These are phyloP conservation scores for Amiota mariae DNA, from an alignment of 2,888 invertebrate genomes.

Conservation along the genomic window DNA sequence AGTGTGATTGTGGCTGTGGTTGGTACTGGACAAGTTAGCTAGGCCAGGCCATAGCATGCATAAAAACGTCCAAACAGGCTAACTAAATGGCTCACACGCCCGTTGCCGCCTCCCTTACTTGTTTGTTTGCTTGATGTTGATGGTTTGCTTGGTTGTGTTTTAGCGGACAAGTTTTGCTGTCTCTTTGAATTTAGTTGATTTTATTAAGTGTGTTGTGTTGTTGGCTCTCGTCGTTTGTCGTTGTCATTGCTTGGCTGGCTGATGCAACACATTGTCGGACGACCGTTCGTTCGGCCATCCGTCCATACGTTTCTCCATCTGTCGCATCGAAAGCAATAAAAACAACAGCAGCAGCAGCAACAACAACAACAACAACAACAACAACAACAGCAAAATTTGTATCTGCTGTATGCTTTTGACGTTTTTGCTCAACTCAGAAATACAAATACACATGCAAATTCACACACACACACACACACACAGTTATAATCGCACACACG, in stretches of 20 bases:
- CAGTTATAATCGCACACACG: too few relatives aligned
- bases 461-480: not conserved
- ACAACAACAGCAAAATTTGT: not conserved
- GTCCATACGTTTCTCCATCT: too few relatives aligned
- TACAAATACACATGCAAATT: not conserved
- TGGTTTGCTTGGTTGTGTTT: too few relatives aligned
- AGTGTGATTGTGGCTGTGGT: slow-evolving; percentile 2
- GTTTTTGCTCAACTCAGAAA: not conserved
- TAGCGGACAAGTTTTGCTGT: not conserved
- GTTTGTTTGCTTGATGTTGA: not conserved
- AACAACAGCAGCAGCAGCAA: not conserved
- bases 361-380: not conserved
- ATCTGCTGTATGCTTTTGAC: not conserved
- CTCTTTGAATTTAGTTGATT: slow-evolving; percentile 16
- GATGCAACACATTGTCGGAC: slow-evolving; percentile 58
- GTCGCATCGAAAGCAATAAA: not conserved
- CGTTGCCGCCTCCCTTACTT: not conserved
- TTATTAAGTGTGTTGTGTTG: not conserved
- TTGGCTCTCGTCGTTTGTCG: not conserved
- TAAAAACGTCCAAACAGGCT: slow-evolving; percentile 10
- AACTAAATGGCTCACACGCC: not conserved
- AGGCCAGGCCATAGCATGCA: slow-evolving; percentile 29
- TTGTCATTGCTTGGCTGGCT: slow-evolving; percentile 48
- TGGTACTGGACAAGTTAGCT: slow-evolving; percentile 57
- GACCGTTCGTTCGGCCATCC: too few relatives aligned